Evolutionary conservation across 1,140 invertebrate genomes (phyloP).

Genomic region (Pseudoatta argentina): DNA sequence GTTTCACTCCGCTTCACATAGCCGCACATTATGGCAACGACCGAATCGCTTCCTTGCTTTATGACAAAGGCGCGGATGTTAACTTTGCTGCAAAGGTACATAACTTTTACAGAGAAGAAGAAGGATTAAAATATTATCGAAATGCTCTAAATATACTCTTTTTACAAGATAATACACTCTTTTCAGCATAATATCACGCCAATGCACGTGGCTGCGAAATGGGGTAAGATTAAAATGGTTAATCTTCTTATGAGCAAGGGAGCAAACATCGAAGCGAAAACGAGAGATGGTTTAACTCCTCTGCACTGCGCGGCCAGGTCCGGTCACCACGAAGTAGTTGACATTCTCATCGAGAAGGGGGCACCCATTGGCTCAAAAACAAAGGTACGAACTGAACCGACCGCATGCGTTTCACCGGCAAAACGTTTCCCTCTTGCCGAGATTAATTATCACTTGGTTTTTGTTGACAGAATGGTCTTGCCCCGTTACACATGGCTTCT

Average conservation of each 20-base stretch:
- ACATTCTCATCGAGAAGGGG: constrained; percentile 95
- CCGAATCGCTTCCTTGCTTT: constrained; percentile 96
- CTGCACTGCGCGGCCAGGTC: constrained; percentile 97
- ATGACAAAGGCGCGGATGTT: constrained; percentile 97
- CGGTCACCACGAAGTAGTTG: constrained; percentile 98
- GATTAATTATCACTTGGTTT: constrained; percentile 56
- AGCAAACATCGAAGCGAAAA: constrained; percentile 97
- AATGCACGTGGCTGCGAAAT: constrained; percentile 98
- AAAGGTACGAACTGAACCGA: constrained; percentile 89
- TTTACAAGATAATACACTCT: no score
- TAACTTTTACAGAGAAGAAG: neutral
- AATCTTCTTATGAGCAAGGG: constrained; percentile 93
- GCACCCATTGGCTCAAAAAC: constrained; percentile 98
- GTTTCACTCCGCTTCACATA: constrained; percentile 99
- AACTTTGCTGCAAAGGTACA: constrained; percentile 97
- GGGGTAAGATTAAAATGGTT: constrained; percentile 98
- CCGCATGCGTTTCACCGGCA: neutral
- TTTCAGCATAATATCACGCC: constrained; percentile 95
- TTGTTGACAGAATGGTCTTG: constrained; percentile 92
- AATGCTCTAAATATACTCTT: neutral
- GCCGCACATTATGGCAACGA: constrained; percentile 99
- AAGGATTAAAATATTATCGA: neutral
- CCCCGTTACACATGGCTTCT: constrained; percentile 97
- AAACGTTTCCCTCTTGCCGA: neutral
- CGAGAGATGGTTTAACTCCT: constrained; percentile 97